Conservation (phyloP, 2,797 vertebrate genomes). For the Coreius guichenoti region DNA sequence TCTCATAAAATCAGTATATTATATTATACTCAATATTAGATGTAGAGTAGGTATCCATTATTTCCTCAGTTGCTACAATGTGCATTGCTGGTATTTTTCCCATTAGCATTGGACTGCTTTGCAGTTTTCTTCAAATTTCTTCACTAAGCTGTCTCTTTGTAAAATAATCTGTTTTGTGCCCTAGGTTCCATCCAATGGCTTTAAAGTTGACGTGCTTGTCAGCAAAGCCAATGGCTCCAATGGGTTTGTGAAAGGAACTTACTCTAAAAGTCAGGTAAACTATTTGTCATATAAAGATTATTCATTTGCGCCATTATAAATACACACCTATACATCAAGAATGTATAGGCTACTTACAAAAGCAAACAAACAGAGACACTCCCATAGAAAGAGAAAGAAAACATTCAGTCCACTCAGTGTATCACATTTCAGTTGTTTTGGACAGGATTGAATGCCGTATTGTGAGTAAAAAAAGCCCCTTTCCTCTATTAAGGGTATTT, state of each 20-base stretch:
- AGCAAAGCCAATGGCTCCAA: slow-evolving; percentile 61
- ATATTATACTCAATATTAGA: neutral
- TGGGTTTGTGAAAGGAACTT: slow-evolving; percentile 46
- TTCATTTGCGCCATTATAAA: slow-evolving; percentile 2
- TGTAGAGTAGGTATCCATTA: neutral
- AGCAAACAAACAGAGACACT: slow-evolving; percentile 15
- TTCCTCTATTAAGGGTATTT: slow-evolving; percentile 6
- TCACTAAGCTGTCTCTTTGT: neutral
- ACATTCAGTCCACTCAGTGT: neutral
- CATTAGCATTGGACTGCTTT: neutral
- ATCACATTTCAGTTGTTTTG: slow-evolving; percentile 1
- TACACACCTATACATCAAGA: neutral
- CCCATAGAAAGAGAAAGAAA: neutral
- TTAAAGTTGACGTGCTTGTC: slow-evolving; percentile 61
- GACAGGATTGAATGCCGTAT: neutral
- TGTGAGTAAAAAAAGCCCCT: neutral
- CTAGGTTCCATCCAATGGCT: slow-evolving; percentile 72
- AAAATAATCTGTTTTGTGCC: slow-evolving; percentile 39
- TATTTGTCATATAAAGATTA: neutral
- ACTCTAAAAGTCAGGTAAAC: slow-evolving; percentile 43
- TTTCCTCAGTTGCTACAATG: neutral
- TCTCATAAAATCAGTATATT: neutral
- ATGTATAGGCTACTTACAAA: slow-evolving; percentile 3
- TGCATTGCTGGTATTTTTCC: neutral
- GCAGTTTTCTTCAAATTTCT: neutral